Evolutionary conservation across 30 jellyfish, hydroid and myxozoan genomes (phyloP), one percentile per base, ranked within the genome.

Genomic region (Aurelia sp.): DNA sequence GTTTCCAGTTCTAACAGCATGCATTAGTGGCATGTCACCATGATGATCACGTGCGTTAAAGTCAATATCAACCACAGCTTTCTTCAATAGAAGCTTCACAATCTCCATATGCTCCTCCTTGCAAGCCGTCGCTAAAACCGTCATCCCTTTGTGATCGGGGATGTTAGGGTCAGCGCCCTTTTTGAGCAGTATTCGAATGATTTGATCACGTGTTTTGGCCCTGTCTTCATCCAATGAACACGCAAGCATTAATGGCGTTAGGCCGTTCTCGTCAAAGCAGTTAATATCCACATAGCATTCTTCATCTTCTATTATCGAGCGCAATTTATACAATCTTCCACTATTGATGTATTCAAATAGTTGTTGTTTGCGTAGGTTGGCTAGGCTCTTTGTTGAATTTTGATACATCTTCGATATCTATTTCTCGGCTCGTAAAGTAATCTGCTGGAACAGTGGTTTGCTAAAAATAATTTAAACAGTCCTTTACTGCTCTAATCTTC

Each of bases 11-110:
- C 95, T 52, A 58, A 83, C 92, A 21, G 97, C 97, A 60, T 90
- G 93, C 97, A 90, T 90, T 57, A 90, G 71, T 15, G 95, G 58
- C 19, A 91, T 68, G 50, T 90, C 97, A 17, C 89, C 91, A 38
- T 41, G 50, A 22, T 62, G 73, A 83, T 90, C 97, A n/a, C 38
- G 33, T 10, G 79, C 27, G 35, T 74, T 82, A n/a, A 70, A 83
- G 22, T 90, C 83, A 22, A 90, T 90, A 63, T 90, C 95, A 47
- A 76, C 38, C 2, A 41, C 35, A 21, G 85, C 64, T 67, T 78
- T 90, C 19, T 82, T 58, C 7, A 90, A 18, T 15, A 90, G 77
- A 44, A 59, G 5, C 21, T 90, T 67, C 17, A 83, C 86, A 3
- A 90, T 31, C 30, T 75, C 89, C 18, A 74, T 13, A 13, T 69